These are phyloP conservation scores for Schizotus pectinicornis DNA, from an alignment of 2,888 invertebrate species.

Conservation along the genomic window DNA sequence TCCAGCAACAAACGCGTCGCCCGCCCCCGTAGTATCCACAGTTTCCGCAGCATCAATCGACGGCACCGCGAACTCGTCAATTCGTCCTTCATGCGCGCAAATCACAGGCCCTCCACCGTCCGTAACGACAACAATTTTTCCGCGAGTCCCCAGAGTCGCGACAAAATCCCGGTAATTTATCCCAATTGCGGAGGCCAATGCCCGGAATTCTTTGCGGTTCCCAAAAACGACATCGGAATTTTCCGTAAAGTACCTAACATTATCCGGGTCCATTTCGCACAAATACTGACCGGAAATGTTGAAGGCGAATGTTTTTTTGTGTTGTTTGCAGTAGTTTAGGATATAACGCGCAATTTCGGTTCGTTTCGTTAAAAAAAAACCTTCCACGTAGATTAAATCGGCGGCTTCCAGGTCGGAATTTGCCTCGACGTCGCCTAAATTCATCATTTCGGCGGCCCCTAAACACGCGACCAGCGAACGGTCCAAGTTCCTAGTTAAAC, in stretches of 20 bases:
- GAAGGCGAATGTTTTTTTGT: slow-evolving; percentile 57
- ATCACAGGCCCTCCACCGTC: slow-evolving; percentile 65
- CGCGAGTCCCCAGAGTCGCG: slow-evolving; percentile 33
- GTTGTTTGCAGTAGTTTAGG: slow-evolving; percentile 54
- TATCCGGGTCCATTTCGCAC: slow-evolving; percentile 54
- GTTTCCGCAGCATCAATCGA: slow-evolving; percentile 54
- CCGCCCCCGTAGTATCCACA: slow-evolving; percentile 66
- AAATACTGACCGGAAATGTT: slow-evolving; percentile 65
- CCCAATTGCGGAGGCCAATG: slow-evolving; percentile 52
- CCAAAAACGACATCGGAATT: slow-evolving; percentile 64
- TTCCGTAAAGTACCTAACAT: slow-evolving; percentile 57
- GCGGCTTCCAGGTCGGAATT: slow-evolving; percentile 40
- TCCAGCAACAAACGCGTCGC: slow-evolving; percentile 67
- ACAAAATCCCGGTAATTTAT: slow-evolving; percentile 17
- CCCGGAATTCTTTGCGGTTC: slow-evolving; percentile 62
- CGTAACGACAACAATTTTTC: slow-evolving; percentile 68
- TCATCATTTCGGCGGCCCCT: slow-evolving; percentile 62
- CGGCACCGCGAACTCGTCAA: slow-evolving; percentile 52
- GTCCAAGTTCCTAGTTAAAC: slow-evolving; percentile 57
- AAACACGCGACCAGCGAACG: slow-evolving; percentile 63
- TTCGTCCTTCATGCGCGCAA: slow-evolving; percentile 50
- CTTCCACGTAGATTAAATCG: slow-evolving; percentile 62
- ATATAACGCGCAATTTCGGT: slow-evolving; percentile 58
- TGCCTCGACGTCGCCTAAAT: slow-evolving; percentile 47
- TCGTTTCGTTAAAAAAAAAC: slow-evolving; percentile 64